These are phyloP conservation scores for Gambusia affinis DNA, from an alignment of 2,113 vertebrate species.

Conservation along the genomic window DNA sequence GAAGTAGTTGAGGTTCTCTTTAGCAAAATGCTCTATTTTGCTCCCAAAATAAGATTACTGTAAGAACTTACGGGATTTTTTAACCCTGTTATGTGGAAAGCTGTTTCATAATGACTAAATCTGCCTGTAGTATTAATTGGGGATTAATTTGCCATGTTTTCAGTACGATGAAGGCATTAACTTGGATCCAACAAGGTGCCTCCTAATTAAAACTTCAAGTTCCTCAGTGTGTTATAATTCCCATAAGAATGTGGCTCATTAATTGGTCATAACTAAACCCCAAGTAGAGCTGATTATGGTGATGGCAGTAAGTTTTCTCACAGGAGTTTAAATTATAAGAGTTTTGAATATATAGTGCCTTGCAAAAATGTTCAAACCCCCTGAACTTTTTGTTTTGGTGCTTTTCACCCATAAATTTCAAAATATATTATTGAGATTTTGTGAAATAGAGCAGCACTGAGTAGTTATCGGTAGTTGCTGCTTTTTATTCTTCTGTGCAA, in stretches of 20 bases:
- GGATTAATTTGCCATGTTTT: slow-evolving; percentile 81
- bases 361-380: neutral
- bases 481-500: no score
- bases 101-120: slow-evolving; percentile 71
- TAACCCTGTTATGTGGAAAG: slow-evolving; percentile 59
- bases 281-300: slow-evolving; percentile 68
- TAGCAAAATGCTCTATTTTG: slow-evolving; percentile 14
- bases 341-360: slow-evolving; percentile 6
- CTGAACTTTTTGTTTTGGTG: neutral
- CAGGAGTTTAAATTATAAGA: slow-evolving; percentile 68
- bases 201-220: slow-evolving; percentile 81
- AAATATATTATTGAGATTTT: neutral
- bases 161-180: slow-evolving; percentile 77
- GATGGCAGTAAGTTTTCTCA: slow-evolving; percentile 46
- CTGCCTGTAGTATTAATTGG: slow-evolving; percentile 76
- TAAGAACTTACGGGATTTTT: slow-evolving; percentile 48
- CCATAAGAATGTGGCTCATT: slow-evolving; percentile 76
- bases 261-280: slow-evolving; percentile 83
- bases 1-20: slow-evolving; percentile 35
- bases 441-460: neutral
- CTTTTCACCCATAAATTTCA: neutral
- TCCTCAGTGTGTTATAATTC: slow-evolving; percentile 74
- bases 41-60: slow-evolving; percentile 42
- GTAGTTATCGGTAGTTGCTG: neutral
- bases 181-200: slow-evolving; percentile 74